These are phyloP conservation scores for Enteromius treurensis DNA, from an alignment of 2,797 vertebrate species.

Conservation along the genomic window DNA sequence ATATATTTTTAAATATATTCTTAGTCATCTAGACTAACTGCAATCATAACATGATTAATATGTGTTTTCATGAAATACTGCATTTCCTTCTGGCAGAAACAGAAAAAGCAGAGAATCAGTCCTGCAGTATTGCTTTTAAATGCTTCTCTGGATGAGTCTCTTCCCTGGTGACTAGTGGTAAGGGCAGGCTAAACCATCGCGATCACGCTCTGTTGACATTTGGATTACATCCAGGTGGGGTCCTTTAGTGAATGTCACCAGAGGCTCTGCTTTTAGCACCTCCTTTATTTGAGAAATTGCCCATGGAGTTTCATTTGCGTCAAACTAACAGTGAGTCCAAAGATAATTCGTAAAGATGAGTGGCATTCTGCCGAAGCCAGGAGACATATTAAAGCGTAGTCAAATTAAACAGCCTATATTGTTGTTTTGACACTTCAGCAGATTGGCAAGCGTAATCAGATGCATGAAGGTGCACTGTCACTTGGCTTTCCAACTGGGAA, in stretches of 20 bases:
- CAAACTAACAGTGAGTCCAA: constrained; percentile 57
- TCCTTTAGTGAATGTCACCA: constrained; percentile 61
- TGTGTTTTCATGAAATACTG: constrained; percentile 6
- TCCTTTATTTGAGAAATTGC: constrained; percentile 56
- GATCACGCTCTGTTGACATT: constrained; percentile 52
- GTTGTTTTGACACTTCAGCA: constrained; percentile 40
- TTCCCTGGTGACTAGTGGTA: constrained; percentile 33
- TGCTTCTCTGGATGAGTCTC: constrained; percentile 13
- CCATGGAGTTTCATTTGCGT: constrained; percentile 62
- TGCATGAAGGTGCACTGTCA: constrained; percentile 19
- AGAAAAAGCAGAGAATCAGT: background rate
- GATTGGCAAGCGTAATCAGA: constrained; percentile 38
- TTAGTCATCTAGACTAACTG: constrained; percentile 18
- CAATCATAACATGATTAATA: constrained; percentile 16
- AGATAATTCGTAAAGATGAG: constrained; percentile 56
- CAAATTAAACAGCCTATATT: constrained; percentile 46
- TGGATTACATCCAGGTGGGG: constrained; percentile 58
- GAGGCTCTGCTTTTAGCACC: constrained; percentile 52
- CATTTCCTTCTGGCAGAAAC: background rate
- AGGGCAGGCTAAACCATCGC: constrained; percentile 39
- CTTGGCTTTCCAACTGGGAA: background rate
- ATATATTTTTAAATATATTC: background rate
- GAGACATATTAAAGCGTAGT: constrained; percentile 46
- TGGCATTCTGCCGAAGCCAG: constrained; percentile 41
- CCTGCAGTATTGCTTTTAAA: constrained; percentile 16